Evolutionary conservation across 2,888 invertebrate species (phyloP).

Genomic region (Plebejus melissa): DNA sequence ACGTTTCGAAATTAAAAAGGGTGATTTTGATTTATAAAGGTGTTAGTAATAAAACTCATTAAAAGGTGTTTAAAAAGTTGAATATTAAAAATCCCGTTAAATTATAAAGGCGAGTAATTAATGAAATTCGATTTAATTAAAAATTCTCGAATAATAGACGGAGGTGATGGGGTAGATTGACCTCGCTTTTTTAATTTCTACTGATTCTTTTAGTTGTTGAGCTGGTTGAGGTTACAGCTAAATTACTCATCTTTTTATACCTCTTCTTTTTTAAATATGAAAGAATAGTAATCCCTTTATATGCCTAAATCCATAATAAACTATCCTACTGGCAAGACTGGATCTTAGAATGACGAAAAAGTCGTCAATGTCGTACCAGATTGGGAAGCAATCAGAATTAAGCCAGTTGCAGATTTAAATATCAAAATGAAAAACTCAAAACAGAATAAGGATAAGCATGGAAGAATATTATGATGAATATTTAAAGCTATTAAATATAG

Average conservation of each 20-base stretch:
- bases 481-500: too few relatives aligned
- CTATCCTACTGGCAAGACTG: too few relatives aligned
- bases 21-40: too few relatives aligned
- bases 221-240: background rate
- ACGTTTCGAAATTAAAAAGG: too few relatives aligned
- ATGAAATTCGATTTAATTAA: constrained; percentile 1
- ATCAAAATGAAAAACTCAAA: too few relatives aligned
- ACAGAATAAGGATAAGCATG: too few relatives aligned
- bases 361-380: too few relatives aligned
- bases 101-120: background rate
- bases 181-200: background rate
- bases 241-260: background rate
- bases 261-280: background rate
- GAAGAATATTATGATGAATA: too few relatives aligned
- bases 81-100: background rate
- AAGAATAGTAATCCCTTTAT: background rate
- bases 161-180: background rate
- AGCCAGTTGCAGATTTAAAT: too few relatives aligned
- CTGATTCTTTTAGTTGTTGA: background rate
- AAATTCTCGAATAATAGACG: background rate
- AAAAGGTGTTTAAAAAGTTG: background rate
- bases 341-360: too few relatives aligned
- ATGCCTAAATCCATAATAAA: too few relatives aligned
- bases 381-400: too few relatives aligned
- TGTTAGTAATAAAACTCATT: background rate